Percentiles rank a stretch among this genome's conserved stretches.
Evolutionary conservation across 2,113 vertebrate species (phyloP).

Genomic region (Neoarius graeffei): DNA sequence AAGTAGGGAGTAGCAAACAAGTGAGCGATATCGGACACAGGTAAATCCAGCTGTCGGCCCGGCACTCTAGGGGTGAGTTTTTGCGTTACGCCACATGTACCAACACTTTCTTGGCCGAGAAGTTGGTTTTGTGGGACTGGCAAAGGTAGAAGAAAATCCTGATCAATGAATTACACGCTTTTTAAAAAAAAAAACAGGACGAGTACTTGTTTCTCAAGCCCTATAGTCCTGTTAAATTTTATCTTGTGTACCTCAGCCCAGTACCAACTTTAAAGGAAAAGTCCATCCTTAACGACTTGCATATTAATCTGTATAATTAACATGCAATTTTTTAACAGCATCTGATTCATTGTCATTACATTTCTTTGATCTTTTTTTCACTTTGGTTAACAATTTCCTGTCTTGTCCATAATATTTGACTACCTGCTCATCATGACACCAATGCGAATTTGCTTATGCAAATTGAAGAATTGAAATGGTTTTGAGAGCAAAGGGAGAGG

Average conservation of each 20-base stretch:
- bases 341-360: neutral
- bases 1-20: too few species aligned
- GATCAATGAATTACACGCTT: too few species aligned
- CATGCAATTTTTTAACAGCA: neutral
- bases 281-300: neutral
- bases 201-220: neutral
- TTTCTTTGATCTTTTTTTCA: neutral
- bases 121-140: too few species aligned
- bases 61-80: too few species aligned
- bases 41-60: too few species aligned
- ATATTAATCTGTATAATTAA: neutral
- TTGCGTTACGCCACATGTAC: too few species aligned
- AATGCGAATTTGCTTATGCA: neutral
- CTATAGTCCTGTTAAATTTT: neutral
- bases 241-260: neutral
- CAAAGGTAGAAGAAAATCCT: too few species aligned
- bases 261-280: neutral
- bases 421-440: neutral
- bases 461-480: too few species aligned
- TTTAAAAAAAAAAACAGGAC: too few species aligned
- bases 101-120: too few species aligned
- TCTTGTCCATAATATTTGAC: neutral
- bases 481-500: too few species aligned
- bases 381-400: neutral
- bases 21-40: too few species aligned